Evolutionary conservation across 2,113 vertebrate species (phyloP).

Genomic region (Chascanopsetta lugubris): DNA sequence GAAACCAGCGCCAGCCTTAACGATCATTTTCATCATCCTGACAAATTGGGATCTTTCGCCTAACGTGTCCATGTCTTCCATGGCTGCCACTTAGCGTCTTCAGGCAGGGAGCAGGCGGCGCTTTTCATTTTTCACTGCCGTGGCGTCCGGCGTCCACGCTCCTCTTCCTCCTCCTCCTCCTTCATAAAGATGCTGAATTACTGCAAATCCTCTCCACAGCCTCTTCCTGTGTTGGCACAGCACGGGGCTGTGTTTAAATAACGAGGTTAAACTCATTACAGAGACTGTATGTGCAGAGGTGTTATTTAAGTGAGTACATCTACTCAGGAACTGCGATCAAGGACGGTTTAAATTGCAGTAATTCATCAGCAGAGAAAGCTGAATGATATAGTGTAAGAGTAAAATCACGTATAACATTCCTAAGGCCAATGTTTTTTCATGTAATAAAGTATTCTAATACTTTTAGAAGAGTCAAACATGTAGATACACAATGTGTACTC

Average conservation of each 20-base stretch:
- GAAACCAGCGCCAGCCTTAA: constrained; percentile 68
- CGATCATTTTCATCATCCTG: constrained; percentile 65
- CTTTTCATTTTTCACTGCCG: constrained; percentile 43
- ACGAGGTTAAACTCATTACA: neutral
- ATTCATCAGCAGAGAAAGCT: no score
- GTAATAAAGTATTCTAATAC: no score
- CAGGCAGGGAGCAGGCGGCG: neutral
- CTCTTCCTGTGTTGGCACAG: constrained; percentile 5
- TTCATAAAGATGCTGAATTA: constrained; percentile 42
- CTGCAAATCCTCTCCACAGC: neutral
- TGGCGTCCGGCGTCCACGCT: constrained; percentile 17
- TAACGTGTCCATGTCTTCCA: constrained; percentile 40
- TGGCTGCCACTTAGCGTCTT: constrained; percentile 27
- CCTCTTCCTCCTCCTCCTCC: constrained; percentile 44
- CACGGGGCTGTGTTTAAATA: neutral
- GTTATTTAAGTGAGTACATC: neutral
- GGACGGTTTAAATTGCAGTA: no score
- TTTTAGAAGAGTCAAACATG: no score
- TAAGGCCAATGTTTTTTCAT: no score
- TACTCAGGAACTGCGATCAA: neutral
- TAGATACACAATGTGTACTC: no score
- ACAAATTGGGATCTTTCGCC: constrained; percentile 62
- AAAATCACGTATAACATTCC: no score
- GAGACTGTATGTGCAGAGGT: neutral
- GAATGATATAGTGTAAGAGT: no score